These are phyloP conservation scores for Hydrolagus affinis DNA, from an alignment of 2,113 vertebrate genomes.

Conservation along the genomic window DNA sequence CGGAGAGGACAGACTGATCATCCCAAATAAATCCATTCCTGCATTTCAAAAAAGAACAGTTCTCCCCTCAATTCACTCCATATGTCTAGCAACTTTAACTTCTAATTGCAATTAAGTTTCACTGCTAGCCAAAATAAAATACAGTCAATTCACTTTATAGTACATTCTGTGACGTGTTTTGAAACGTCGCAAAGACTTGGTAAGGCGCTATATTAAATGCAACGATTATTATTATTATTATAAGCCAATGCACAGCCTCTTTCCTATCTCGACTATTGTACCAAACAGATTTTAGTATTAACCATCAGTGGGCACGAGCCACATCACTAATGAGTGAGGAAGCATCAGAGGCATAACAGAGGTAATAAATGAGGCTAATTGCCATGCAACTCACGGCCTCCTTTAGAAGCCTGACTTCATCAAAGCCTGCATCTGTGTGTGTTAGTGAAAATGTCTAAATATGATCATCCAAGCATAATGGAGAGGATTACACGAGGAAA, in stretches of 20 bases:
- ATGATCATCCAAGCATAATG: constrained; percentile 68
- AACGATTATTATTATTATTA: too few relatives aligned
- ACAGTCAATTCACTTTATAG: too few relatives aligned
- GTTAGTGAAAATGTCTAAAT: constrained; percentile 57
- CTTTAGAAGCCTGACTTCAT: constrained; percentile 68
- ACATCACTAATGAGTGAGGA: constrained; percentile 39
- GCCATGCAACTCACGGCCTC: constrained; percentile 70
- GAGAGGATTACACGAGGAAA: constrained; percentile 40
- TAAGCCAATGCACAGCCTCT: background rate
- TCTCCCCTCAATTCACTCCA: too few relatives aligned
- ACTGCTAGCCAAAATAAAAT: too few relatives aligned
- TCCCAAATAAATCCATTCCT: too few relatives aligned
- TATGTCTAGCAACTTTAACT: too few relatives aligned
- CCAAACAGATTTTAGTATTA: background rate
- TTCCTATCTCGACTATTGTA: background rate
- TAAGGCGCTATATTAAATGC: too few relatives aligned
- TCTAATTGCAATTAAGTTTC: too few relatives aligned
- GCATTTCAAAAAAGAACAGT: too few relatives aligned
- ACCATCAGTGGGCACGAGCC: background rate
- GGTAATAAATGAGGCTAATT: constrained; percentile 77
- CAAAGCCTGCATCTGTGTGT: constrained; percentile 55
- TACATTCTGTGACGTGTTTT: too few relatives aligned
- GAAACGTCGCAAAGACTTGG: too few relatives aligned
- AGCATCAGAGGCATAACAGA: constrained; percentile 50
- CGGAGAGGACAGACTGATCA: too few relatives aligned